Conservation (phyloP, 2,888 invertebrate genomes). For the Didymodactylos carnosus region DNA sequence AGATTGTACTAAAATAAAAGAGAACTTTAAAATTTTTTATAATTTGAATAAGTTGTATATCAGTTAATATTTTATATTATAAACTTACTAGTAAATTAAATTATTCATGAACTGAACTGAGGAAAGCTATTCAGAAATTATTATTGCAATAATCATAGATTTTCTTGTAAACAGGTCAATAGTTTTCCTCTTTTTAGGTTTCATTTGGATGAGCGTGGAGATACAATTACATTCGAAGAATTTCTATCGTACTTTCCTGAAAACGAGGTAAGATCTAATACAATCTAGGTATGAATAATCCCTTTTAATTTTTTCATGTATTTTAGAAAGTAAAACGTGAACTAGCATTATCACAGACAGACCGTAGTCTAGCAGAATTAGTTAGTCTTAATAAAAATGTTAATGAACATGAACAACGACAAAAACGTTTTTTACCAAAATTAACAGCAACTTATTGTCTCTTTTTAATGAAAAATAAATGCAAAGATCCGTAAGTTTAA, state of each 20-base stretch:
- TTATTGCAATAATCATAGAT: no score
- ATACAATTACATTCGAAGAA: constrained; percentile 10
- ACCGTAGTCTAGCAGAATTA: neutral
- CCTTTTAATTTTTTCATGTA: neutral
- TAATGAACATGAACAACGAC: neutral
- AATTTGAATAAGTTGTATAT: neutral
- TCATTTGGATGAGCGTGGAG: neutral
- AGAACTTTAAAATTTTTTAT: no score
- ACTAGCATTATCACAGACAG: neutral
- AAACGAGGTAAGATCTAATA: neutral
- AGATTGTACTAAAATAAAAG: no score
- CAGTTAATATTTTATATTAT: neutral
- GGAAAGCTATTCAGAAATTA: no score
- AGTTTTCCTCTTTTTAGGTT: neutral
- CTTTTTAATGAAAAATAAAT: neutral
- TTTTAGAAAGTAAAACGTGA: neutral
- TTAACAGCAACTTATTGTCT: constrained; percentile 5
- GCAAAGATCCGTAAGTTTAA: neutral
- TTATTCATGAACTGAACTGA: no score
- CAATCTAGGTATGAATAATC: neutral
- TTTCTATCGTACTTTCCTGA: neutral
- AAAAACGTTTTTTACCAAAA: neutral
- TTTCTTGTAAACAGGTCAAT: no score
- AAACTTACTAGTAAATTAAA: neutral
- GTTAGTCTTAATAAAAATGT: neutral